Conservation (phyloP, 2,888 invertebrate species). For the Adelognathus sp. region DNA sequence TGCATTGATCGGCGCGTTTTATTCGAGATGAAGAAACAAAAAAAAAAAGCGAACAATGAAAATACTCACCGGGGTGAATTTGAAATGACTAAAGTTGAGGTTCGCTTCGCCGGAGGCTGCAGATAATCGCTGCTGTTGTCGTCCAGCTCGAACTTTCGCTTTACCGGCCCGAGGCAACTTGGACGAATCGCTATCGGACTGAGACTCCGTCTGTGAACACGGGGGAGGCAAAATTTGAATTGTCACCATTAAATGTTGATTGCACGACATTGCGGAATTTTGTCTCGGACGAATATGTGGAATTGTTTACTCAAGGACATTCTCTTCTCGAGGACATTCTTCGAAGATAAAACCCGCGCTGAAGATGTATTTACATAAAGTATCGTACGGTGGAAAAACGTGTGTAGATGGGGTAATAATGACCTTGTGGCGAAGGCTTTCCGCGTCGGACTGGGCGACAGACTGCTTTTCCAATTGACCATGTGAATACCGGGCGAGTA, state of each 20-base stretch:
- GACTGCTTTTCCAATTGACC: slow-evolving; percentile 82
- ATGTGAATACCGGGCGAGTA: slow-evolving; percentile 83
- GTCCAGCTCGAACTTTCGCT: slow-evolving; percentile 86
- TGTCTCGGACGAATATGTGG: no score
- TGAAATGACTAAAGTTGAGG: slow-evolving; percentile 77
- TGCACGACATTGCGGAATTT: background rate
- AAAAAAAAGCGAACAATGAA: background rate
- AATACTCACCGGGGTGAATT: slow-evolving; percentile 75
- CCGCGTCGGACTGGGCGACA: slow-evolving; percentile 93
- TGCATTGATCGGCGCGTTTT: background rate
- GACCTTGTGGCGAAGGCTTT: slow-evolving; percentile 89
- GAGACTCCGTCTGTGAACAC: slow-evolving; percentile 85
- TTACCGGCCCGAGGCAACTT: slow-evolving; percentile 82
- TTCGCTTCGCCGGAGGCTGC: slow-evolving; percentile 79
- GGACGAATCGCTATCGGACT: slow-evolving; percentile 93
- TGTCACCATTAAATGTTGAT: background rate
- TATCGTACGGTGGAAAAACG: background rate
- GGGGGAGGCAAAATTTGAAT: background rate
- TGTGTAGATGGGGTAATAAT: background rate
- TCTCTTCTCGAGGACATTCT: background rate
- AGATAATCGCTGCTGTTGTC: slow-evolving; percentile 80
- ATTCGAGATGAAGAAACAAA: background rate
- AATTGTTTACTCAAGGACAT: background rate
- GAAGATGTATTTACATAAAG: background rate
- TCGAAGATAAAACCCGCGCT: background rate